A percentile compares a stretch with the other conserved stretches of the same genome.
These are phyloP conservation scores for Cerceris ruficornis DNA, from an alignment of 2,888 invertebrate species.

Conservation along the genomic window DNA sequence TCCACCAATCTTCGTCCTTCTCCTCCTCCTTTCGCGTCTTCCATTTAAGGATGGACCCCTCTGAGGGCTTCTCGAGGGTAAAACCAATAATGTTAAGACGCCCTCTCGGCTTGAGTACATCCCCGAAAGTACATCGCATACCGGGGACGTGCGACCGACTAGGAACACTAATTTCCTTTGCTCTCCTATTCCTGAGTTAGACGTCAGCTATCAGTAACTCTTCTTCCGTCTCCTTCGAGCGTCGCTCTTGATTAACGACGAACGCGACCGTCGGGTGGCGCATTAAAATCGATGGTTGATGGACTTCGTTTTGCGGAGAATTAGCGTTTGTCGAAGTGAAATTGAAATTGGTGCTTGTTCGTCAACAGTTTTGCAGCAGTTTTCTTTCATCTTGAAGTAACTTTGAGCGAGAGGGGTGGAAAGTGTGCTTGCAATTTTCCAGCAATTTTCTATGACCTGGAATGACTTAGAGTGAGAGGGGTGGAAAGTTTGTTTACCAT, in stretches of 20 bases:
- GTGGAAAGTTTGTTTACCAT: slow-evolving; percentile 8
- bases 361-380: neutral
- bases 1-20: neutral
- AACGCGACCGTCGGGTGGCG: neutral
- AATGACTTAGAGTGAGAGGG: slow-evolving; percentile 29
- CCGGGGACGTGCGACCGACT: slow-evolving; percentile 69
- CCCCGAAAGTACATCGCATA: slow-evolving; percentile 73
- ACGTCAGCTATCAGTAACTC: slow-evolving; percentile 70
- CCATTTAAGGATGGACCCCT: slow-evolving; percentile 57
- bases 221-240: slow-evolving; percentile 33
- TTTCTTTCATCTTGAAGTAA: neutral
- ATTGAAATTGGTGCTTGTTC: slow-evolving; percentile 12
- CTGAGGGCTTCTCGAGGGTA: slow-evolving; percentile 66
- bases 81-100: slow-evolving; percentile 81
- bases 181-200: slow-evolving; percentile 74
- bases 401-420: slow-evolving; percentile 10
- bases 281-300: slow-evolving; percentile 12
- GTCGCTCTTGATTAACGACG: slow-evolving; percentile 43
- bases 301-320: slow-evolving; percentile 32
- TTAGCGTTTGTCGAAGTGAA: neutral
- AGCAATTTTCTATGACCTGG: too few species aligned
- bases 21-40: slow-evolving; percentile 32
- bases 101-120: slow-evolving; percentile 59
- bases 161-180: slow-evolving; percentile 78
- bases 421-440: too few species aligned